Conservation (phyloP, 2,113 vertebrate genomes). For the Vidua macroura region DNA sequence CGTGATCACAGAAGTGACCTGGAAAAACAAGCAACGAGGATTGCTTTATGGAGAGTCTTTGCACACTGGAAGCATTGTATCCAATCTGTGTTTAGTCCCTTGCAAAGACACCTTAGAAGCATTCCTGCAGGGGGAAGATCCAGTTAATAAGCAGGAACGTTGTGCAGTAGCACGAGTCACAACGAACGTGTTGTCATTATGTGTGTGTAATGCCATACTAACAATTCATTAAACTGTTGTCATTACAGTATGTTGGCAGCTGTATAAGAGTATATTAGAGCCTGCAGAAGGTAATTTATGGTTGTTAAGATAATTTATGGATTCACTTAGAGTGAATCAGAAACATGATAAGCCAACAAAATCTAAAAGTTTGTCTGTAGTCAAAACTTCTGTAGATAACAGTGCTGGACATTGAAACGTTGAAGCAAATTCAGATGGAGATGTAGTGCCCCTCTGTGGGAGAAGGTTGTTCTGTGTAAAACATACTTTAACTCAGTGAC, state of each 20-base stretch:
- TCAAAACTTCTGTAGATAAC: background rate
- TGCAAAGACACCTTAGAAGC: background rate
- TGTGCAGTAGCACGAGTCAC: background rate
- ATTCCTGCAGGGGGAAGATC: rapidly evolving
- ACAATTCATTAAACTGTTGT: background rate
- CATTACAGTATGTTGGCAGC: background rate
- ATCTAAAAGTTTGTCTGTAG: background rate
- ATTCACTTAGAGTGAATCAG: background rate
- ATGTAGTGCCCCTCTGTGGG: background rate
- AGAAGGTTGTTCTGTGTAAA: background rate
- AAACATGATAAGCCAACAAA: background rate
- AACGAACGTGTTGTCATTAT: background rate
- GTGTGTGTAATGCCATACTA: background rate
- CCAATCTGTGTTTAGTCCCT: constrained; percentile 47
- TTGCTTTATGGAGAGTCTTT: constrained; percentile 66
- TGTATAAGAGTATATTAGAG: background rate
- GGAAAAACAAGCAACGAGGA: constrained; percentile 56
- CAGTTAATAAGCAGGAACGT: background rate
- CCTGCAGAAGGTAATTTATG: background rate
- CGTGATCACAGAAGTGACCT: constrained; percentile 23
- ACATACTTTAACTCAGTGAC: constrained; percentile 63
- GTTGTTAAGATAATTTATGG: background rate
- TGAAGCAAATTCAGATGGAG: background rate
- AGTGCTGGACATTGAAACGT: background rate
- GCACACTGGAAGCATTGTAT: constrained; percentile 86